These are phyloP conservation scores for Myrmecobius fasciatus DNA, from an alignment of 2,113 vertebrate genomes.

Conservation along the genomic window DNA sequence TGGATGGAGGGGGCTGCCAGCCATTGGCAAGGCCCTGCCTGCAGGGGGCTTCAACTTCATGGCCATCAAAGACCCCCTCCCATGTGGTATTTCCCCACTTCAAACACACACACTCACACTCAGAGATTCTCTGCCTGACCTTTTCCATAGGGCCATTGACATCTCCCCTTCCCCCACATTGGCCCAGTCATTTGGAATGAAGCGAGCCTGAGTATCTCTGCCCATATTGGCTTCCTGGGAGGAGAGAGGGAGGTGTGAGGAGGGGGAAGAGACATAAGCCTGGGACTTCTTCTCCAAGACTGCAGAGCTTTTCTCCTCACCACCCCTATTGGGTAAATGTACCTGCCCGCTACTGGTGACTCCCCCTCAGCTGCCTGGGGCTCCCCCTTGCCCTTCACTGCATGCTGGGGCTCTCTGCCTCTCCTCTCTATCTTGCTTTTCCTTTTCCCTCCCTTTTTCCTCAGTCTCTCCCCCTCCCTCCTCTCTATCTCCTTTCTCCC, in stretches of 20 bases:
- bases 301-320: neutral
- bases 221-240: neutral
- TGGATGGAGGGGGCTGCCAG: neutral
- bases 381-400: neutral
- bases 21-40: slow-evolving; percentile 52
- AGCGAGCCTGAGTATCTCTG: neutral
- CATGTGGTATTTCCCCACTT: neutral
- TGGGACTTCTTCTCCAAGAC: neutral
- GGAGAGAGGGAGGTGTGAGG: neutral
- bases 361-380: neutral
- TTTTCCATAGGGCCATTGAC: neutral
- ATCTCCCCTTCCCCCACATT: neutral
- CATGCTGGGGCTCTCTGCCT: neutral
- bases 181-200: neutral
- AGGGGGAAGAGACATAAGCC: neutral
- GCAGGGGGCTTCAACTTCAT: neutral
- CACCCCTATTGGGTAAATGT: no score
- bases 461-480: neutral
- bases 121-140: neutral
- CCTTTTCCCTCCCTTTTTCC: no score
- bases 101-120: neutral
- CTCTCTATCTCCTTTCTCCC: slow-evolving; percentile 26
- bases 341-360: neutral
- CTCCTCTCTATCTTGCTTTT: neutral
- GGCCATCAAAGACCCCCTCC: neutral